Conservation (phyloP, 2,797 vertebrate species). For the Tragelaphus oryx region DNA sequence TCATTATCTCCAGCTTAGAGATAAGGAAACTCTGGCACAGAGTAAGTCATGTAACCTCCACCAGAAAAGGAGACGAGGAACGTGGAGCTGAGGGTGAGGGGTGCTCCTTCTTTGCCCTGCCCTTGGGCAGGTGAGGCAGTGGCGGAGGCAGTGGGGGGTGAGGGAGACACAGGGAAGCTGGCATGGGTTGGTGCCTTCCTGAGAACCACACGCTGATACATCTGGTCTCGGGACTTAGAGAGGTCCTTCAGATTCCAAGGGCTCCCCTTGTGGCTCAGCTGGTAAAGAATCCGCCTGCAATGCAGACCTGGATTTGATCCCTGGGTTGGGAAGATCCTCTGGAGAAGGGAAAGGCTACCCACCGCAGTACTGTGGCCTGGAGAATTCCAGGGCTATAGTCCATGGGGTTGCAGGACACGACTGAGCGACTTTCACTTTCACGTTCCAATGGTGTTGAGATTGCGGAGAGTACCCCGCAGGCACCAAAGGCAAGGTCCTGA, state of each 20-base stretch:
- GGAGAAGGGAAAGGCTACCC: background rate
- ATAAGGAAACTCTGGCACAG: background rate
- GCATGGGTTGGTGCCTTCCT: rapidly evolving
- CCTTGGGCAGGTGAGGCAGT: background rate
- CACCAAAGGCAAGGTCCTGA: background rate
- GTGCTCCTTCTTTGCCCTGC: rapidly evolving
- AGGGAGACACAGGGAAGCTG: background rate
- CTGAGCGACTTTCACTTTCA: background rate
- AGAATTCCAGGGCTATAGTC: background rate
- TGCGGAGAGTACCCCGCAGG: background rate
- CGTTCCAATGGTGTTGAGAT: rapidly evolving
- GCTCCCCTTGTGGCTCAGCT: background rate
- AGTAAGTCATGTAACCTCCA: background rate
- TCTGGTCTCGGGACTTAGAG: background rate
- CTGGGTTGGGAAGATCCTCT: background rate
- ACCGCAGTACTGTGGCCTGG: background rate
- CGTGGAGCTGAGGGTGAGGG: rapidly evolving
- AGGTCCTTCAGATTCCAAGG: background rate
- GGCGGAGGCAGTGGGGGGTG: rapidly evolving
- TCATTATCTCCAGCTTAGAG: too few relatives aligned
- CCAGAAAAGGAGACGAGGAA: background rate
- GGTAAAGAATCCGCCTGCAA: background rate
- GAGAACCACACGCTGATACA: background rate
- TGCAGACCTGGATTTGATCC: background rate
- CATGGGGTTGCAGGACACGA: rapidly evolving